Evolutionary conservation across 2,797 vertebrate species (phyloP), one percentile per base, ranked within the genome.

Genomic region (Myioborus melanocephalus): DNA sequence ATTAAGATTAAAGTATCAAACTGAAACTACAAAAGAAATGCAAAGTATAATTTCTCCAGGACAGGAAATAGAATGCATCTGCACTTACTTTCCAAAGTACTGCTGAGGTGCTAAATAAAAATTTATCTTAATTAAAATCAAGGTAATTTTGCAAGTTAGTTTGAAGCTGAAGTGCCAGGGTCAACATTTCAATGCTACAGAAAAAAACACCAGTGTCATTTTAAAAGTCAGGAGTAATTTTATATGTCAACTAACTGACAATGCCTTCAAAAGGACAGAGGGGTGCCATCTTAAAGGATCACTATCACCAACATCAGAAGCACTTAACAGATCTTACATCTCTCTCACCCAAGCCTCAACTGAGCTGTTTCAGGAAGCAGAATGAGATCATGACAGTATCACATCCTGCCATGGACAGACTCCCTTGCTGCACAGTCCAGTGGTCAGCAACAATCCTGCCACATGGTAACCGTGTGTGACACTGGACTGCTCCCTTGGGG

Each of bases 51-150:
- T 92, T 90, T 90, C 75, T 91, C 81, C 77, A 83, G 68, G 78
- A 89, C 46, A 89, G 55, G 56, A 70, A 92, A 82, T 2, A 60
- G 37, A 77, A 68, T 22, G 8, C 53, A 80, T 73, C 84, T 85
- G 39, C 55, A 46, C 77, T 82, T 66, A 59, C 39, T 86, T 91
- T 84, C 55, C 73, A 32, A 82, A 94, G 78, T 66, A 73, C 75
- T 79, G 30, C 49, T 41, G 55, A 76, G 37, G 70, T 94, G 63
- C 65, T 91, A 90, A 91, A 90, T 2, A 76, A 34, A 34, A 91
- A 87, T 84, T 95, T 92, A 95, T 93, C 93, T 94, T 94, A 95
- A 96, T 96, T 96, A 92, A 96, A 94, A 96, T 96, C 95, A 66
- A 93, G 91, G 47, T 93, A 82, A 83, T 93, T 95, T 88, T 66